phyloP scores from a whole-genome alignment of 1,140 invertebrate genomes.

The Trachelipus rathkii region DNA sequence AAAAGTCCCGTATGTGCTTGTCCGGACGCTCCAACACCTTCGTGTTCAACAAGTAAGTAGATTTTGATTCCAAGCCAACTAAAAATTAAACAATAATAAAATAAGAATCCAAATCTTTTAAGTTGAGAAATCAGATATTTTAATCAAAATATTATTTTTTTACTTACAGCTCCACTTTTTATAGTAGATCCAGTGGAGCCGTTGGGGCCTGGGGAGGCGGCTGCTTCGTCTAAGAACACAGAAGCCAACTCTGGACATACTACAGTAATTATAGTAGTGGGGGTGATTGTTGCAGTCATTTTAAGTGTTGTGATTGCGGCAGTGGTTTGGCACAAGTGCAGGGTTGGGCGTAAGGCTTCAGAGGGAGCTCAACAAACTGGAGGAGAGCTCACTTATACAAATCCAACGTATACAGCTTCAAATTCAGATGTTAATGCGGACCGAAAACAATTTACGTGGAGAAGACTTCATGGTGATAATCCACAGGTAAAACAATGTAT shows the following conservation, averaged over 20 bases:
- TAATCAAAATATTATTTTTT: too few relatives aligned
- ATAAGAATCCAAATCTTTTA: too few relatives aligned
- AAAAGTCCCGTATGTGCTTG: slow-evolving; percentile 75
- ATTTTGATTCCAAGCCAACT: too few relatives aligned
- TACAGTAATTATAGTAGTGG: not conserved
- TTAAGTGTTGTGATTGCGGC: not conserved
- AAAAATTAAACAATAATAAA: too few relatives aligned
- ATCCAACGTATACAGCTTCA: slow-evolving; percentile 72
- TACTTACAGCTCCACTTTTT: not conserved
- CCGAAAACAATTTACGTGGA: slow-evolving; percentile 41
- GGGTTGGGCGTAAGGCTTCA: not conserved
- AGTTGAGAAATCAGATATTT: too few relatives aligned
- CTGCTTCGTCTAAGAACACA: not conserved
- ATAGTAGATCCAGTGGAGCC: not conserved
- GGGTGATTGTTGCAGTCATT: not conserved
- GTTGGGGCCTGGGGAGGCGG: not conserved
- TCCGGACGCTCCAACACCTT: slow-evolving; percentile 57
- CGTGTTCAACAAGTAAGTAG: slow-evolving; percentile 21
- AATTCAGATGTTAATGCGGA: slow-evolving; percentile 56
- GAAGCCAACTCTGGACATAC: not conserved
- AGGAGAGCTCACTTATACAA: slow-evolving; percentile 68
- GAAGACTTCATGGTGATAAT: slow-evolving; percentile 35
- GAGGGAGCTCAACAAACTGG: not conserved
- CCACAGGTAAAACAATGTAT: slow-evolving; percentile 25
- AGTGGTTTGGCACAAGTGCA: not conserved